These are phyloP conservation scores for Magallana gigas DNA, from an alignment of 1,140 invertebrate genomes.

Conservation along the genomic window DNA sequence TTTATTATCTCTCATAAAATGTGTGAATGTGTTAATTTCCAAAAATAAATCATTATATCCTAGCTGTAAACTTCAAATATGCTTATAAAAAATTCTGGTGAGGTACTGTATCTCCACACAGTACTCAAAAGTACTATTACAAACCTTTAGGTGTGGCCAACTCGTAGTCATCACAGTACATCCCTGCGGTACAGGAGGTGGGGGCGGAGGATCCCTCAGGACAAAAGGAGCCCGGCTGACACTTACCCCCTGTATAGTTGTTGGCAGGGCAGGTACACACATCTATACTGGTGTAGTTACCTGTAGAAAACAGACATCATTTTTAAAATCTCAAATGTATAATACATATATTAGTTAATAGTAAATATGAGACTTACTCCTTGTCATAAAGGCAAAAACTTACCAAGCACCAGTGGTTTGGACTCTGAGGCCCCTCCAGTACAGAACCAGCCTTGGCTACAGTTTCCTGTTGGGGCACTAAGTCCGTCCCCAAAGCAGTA, in stretches of 20 bases:
- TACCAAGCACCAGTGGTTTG: slow-evolving; percentile 72
- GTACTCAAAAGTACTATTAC: background rate
- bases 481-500: slow-evolving; percentile 71
- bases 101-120: too few relatives aligned
- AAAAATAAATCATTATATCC: too few relatives aligned
- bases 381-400: slow-evolving; percentile 32
- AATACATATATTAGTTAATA: too few relatives aligned
- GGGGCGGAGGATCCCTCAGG: slow-evolving; percentile 72
- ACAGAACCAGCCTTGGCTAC: slow-evolving; percentile 76
- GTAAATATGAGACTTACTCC: background rate
- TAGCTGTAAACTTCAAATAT: too few relatives aligned
- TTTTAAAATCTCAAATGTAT: background rate
- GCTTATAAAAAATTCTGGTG: too few relatives aligned
- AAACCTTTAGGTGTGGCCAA: slow-evolving; percentile 70
- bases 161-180: slow-evolving; percentile 74
- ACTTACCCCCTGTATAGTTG: slow-evolving; percentile 75
- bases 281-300: slow-evolving; percentile 73
- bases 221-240: slow-evolving; percentile 76
- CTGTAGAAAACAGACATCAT: slow-evolving; percentile 50
- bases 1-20: too few relatives aligned
- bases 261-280: slow-evolving; percentile 72
- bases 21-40: too few relatives aligned
- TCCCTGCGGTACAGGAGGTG: slow-evolving; percentile 69
- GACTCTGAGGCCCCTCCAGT: slow-evolving; percentile 68
- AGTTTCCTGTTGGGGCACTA: slow-evolving; percentile 65